These are phyloP conservation scores for Leptinotarsa undecemlineata DNA, from an alignment of 1,140 invertebrate genomes.

Conservation along the genomic window DNA sequence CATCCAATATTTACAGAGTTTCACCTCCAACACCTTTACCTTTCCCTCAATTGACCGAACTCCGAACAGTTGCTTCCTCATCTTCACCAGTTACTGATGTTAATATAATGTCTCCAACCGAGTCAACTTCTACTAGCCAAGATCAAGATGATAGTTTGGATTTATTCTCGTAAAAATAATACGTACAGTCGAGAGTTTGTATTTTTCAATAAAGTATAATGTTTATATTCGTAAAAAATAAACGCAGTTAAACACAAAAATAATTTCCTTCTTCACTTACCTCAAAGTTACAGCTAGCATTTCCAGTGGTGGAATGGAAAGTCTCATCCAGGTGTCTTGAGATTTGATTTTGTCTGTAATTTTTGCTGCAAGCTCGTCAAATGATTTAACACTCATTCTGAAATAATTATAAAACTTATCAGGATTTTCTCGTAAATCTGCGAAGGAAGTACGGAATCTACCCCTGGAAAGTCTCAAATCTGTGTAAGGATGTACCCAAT, in stretches of 20 bases:
- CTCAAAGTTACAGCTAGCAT: slow-evolving; percentile 10
- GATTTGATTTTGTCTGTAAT: slow-evolving; percentile 16
- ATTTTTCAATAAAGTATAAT: background rate
- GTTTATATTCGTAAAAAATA: slow-evolving; percentile 1
- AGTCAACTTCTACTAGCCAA: background rate
- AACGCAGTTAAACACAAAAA: background rate
- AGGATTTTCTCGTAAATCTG: slow-evolving; percentile 11
- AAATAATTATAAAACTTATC: slow-evolving; percentile 27
- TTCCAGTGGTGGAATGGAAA: slow-evolving; percentile 4
- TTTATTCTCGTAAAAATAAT: background rate
- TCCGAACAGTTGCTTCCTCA: slow-evolving; percentile 1
- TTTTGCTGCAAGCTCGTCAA: slow-evolving; percentile 16
- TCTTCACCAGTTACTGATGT: background rate
- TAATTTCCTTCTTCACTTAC: slow-evolving; percentile 9
- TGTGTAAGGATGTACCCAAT: slow-evolving; percentile 13
- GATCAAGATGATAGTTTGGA: background rate
- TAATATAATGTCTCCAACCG: background rate
- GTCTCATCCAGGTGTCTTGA: slow-evolving; percentile 11
- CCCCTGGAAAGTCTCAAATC: slow-evolving; percentile 1
- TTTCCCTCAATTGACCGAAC: background rate
- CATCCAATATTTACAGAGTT: background rate
- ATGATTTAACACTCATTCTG: slow-evolving; percentile 19
- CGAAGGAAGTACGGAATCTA: background rate
- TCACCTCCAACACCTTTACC: slow-evolving; percentile 2
- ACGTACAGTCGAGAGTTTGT: background rate